phyloP scores from a whole-genome alignment of 2,888 invertebrate genomes.

The Pardosa pseudoannulata region DNA sequence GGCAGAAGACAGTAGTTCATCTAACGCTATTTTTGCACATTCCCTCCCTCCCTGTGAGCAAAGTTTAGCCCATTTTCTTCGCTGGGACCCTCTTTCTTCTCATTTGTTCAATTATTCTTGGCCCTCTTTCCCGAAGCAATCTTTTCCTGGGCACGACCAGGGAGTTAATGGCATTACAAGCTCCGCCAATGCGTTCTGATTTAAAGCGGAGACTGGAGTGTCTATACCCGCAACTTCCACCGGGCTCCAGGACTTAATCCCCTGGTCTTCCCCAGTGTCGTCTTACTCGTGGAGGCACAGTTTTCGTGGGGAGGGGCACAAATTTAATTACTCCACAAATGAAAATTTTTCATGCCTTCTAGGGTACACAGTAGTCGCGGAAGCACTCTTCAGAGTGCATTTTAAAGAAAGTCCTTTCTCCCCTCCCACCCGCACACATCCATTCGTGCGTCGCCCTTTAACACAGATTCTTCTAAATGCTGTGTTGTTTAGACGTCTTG shows the following conservation, averaged over 20 bases:
- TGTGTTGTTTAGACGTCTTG: too few relatives aligned
- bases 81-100: neutral
- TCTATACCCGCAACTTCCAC: neutral
- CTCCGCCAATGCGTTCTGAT: neutral
- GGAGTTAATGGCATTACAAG: neutral
- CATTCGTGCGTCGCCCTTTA: too few relatives aligned
- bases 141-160: neutral
- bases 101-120: constrained; percentile 4
- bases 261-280: neutral
- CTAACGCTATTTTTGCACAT: too few relatives aligned
- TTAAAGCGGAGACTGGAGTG: neutral
- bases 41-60: neutral
- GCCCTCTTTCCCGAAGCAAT: neutral
- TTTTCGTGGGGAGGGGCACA: neutral
- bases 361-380: too few relatives aligned
- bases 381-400: too few relatives aligned
- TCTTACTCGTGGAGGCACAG: neutral
- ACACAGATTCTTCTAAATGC: too few relatives aligned
- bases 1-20: too few relatives aligned
- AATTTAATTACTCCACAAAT: neutral
- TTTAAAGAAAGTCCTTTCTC: too few relatives aligned
- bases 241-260: neutral
- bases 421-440: too few relatives aligned
- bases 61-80: neutral
- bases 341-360: neutral